Conservation (phyloP, 2,113 vertebrate genomes). For the Craseonycteris thonglongyai region DNA sequence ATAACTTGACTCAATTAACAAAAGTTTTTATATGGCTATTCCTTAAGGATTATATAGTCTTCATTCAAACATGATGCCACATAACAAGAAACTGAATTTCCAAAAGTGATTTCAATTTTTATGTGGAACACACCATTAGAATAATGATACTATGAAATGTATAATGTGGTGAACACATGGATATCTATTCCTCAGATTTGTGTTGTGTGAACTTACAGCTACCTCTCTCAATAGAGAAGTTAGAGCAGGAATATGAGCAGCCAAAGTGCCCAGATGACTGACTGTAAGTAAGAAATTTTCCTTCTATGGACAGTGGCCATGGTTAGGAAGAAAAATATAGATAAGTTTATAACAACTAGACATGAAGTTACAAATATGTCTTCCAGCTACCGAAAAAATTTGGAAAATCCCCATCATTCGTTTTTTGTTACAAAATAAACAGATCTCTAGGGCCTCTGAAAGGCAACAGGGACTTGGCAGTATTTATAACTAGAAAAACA, state of each 20-base stretch:
- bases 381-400: not conserved
- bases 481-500: conserved; percentile 26
- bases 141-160: not conserved
- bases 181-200: not conserved
- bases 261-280: not conserved
- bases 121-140: not conserved
- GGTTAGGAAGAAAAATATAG: not conserved
- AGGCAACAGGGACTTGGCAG: not conserved
- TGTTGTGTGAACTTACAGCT: not conserved
- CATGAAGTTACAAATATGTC: not conserved
- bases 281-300: not conserved
- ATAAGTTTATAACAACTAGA: not conserved
- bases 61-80: not conserved
- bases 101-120: not conserved
- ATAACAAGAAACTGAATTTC: not conserved
- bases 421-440: conserved; percentile 23
- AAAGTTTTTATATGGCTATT: not conserved
- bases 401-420: not conserved
- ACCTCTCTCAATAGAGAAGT: not conserved
- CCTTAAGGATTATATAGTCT: not conserved
- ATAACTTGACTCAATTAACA: not conserved
- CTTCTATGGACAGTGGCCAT: not conserved
- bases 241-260: not conserved
- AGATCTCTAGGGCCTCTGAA: not conserved
- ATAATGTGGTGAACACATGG: not conserved